Base-by-base conservation (phyloP, 2,113 vertebrate genomes). In the Elephantulus edwardii region DNA sequence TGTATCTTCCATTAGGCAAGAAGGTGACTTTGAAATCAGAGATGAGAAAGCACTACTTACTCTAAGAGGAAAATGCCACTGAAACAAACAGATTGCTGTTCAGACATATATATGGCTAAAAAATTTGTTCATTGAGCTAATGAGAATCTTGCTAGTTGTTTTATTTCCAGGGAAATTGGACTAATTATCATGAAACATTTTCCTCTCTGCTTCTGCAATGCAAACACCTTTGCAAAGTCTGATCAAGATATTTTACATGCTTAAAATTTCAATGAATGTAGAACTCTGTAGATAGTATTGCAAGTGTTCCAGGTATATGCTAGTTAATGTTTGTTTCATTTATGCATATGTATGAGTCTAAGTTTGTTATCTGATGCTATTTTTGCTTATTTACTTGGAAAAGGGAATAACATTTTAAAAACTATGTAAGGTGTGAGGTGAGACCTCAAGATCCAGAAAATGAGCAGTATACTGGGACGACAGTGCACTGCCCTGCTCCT, bases 21-120 rank as follows among this genome's bases (percentile, higher is more conserved):
- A 93, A 94, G 93, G 94, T 94, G 95, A 94, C 94, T 95, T 96
- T 95, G 95, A 95, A 81, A 93, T 93, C 68, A 70, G 72, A 85
- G 88, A 87, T 74, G 87, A 85, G 86, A 89, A n/a, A 85, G 46
- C 64, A 68, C 66, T 91, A 40, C 20, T 71, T 91, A 40, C 20
- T 89, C 2, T 62, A 40, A 38, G 60, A 91, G 70, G 62, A 78
- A 88, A 81, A 66, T 87, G 54, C 46, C 64, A 83, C 33, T 17
- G 40, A 86, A 94, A 94, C 83, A 88, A 88, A 75, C 54, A 89
- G 81, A 85, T 60, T 80, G 44, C 35, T 74, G 7, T 52, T 74
- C 35, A 79, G 19, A 86, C 62, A 42, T n/a, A 79, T 22, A 58
- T 16, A 48, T 46, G 33, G 42, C 75, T 70, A 77, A 88, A 90